Conservation (phyloP, 1,140 invertebrate species). For the Bacillus rossius region DNA sequence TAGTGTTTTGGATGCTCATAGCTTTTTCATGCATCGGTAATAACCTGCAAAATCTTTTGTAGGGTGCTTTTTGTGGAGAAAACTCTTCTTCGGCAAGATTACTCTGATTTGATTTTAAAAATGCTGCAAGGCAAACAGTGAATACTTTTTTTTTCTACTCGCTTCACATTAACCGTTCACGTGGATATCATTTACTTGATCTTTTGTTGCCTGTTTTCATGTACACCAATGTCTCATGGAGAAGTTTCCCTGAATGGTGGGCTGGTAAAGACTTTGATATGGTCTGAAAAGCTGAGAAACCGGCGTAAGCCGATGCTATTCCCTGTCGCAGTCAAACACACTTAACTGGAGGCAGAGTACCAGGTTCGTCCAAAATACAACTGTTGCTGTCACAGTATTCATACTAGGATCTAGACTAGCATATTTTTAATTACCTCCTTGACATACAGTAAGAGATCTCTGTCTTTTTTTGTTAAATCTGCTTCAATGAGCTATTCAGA, state of each 20-base stretch:
- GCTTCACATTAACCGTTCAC: conserved; percentile 12
- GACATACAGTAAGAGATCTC: no score
- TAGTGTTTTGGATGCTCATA: background rate
- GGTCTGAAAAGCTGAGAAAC: no score
- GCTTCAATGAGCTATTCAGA: no score
- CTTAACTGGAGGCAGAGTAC: no score
- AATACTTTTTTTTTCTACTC: conserved; percentile 7
- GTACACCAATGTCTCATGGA: conserved; percentile 11
- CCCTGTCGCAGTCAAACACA: no score
- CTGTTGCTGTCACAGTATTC: no score
- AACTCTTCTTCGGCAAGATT: conserved; percentile 4
- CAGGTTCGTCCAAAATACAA: no score
- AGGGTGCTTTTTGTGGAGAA: background rate
- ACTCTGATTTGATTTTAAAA: conserved; percentile 10
- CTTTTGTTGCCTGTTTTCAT: conserved; percentile 5
- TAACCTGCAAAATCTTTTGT: conserved; percentile 7
- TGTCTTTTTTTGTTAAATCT: no score
- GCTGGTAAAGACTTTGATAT: background rate
- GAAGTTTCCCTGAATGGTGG: background rate
- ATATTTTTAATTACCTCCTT: no score
- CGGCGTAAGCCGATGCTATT: no score
- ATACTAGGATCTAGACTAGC: no score
- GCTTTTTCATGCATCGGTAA: conserved; percentile 3
- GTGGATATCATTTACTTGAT: conserved; percentile 3
- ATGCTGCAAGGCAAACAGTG: conserved; percentile 11